These are phyloP conservation scores for Aspidiotus rigidus DNA, from an alignment of 2,888 invertebrate genomes.

Conservation along the genomic window DNA sequence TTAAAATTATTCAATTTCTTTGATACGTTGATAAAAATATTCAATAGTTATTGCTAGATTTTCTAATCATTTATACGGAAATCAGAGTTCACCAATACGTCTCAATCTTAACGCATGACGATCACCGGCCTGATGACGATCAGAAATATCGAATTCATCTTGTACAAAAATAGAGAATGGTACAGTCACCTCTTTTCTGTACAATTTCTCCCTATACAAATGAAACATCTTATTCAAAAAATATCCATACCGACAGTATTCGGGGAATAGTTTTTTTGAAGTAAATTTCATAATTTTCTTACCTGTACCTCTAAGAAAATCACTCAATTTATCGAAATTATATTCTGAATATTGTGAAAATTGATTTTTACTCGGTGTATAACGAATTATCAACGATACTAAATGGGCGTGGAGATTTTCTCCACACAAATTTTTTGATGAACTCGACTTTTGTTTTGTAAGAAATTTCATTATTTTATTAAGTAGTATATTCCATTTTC, in stretches of 20 bases:
- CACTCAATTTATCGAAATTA: slow-evolving; percentile 1
- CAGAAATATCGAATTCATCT: no score
- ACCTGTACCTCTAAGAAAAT: slow-evolving; percentile 1
- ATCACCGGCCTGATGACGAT: no score
- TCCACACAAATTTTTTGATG: neutral
- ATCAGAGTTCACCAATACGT: no score
- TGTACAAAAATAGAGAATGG: no score
- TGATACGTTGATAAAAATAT: no score
- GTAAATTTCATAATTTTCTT: neutral
- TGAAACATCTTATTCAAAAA: neutral
- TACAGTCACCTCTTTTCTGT: slow-evolving; percentile 2
- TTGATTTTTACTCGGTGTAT: slow-evolving; percentile 1
- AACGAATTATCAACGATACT: slow-evolving; percentile 1
- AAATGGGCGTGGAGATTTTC: neutral
- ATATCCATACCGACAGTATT: neutral
- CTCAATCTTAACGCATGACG: no score
- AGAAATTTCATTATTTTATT: slow-evolving; percentile 1
- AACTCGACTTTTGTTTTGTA: neutral
- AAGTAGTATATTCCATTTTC: slow-evolving; percentile 1
- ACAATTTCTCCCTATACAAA: neutral
- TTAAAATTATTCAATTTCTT: no score
- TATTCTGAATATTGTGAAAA: neutral
- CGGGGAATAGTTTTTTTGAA: neutral
- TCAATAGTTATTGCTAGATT: no score
- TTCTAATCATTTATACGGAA: no score